phyloP scores from a whole-genome alignment of 2,888 invertebrate genomes.

The Julus scanicus region DNA sequence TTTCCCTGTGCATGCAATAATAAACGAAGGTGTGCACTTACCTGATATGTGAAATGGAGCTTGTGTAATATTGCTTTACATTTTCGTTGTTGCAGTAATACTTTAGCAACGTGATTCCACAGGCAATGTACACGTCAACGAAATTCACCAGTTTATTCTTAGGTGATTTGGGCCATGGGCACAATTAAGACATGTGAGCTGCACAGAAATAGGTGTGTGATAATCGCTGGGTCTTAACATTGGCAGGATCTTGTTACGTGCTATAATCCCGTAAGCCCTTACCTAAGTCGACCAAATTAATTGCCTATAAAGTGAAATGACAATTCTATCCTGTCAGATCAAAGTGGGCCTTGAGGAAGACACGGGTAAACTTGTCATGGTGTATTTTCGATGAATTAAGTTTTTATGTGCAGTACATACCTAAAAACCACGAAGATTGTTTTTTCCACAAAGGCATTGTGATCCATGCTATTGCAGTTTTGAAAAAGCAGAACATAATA shows the following conservation, averaged over 20 bases:
- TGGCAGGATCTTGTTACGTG: conserved; percentile 30
- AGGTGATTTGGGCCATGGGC: conserved; percentile 30
- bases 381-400: neutral
- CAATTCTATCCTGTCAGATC: conserved; percentile 8
- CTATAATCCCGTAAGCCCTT: conserved; percentile 36
- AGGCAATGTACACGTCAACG: neutral
- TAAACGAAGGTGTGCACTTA: no score
- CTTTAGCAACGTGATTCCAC: neutral
- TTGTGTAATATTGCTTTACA: no score
- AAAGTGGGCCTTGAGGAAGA: conserved; percentile 19
- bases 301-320: conserved; percentile 39
- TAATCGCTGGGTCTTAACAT: conserved; percentile 20
- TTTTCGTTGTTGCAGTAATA: neutral
- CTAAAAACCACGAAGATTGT: no score
- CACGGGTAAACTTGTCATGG: neutral
- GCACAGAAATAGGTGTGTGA: conserved; percentile 13
- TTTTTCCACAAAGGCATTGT: no score
- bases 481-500: no score
- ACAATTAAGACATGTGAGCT: neutral
- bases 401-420: neutral
- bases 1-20: no score
- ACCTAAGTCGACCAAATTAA: conserved; percentile 42
- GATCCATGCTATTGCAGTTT: no score
- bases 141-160: conserved; percentile 19
- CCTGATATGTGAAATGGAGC: no score